Evolutionary conservation across 2,113 vertebrate genomes (phyloP), one percentile per base, ranked within the genome.

Genomic region (Stictonetta naevosa): DNA sequence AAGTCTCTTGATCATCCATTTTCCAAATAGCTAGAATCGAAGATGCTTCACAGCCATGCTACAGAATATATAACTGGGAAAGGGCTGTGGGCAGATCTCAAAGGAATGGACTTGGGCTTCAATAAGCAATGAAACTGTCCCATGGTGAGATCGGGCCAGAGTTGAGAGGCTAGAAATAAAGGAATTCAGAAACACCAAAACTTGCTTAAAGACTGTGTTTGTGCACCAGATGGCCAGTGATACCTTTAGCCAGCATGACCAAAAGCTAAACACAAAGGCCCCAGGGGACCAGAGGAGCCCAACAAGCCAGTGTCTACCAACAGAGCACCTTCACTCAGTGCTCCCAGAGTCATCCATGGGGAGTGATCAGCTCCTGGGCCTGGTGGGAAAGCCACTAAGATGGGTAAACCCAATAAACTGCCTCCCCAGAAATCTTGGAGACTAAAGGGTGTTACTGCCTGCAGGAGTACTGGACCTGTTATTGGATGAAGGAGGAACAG

Each of bases 341-440:
- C 21, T 53, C 29, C 33, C 63, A 71, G 50, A 1, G 0, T 28
- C 21, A 59, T 23, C 33, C 42, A 20, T 0, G 0, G 23, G 31
- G 4, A 29, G 3, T 1, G 0, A 63, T 31, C 14, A 53, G 38
- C 8, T 29, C 5, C 42, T 36, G 10, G 18, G 12, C 31, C 21
- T 53, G 10, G 3, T 25, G 15, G 40, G 29, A 84, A 69, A 75
- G 12, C 19, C 74, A 64, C 46, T 1, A 1, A 68, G 48, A 38
- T 20, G 29, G 59, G 44, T 26, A 50, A 33, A 18, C 21, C 10
- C 56, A 71, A 48, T 56, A 76, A 84, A 84, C 4, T 59, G 29
- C 15, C 42, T 75, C 21, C 18, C 14, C 29, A 76, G 44, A 63
- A 87, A 68, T 26, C 18, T 34, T 74, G 67, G 33, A 87, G 17